Percentiles rank a stretch among this genome's conserved stretches.
Conservation (phyloP, 2,113 vertebrate species). For the Microtus richardsoni region DNA sequence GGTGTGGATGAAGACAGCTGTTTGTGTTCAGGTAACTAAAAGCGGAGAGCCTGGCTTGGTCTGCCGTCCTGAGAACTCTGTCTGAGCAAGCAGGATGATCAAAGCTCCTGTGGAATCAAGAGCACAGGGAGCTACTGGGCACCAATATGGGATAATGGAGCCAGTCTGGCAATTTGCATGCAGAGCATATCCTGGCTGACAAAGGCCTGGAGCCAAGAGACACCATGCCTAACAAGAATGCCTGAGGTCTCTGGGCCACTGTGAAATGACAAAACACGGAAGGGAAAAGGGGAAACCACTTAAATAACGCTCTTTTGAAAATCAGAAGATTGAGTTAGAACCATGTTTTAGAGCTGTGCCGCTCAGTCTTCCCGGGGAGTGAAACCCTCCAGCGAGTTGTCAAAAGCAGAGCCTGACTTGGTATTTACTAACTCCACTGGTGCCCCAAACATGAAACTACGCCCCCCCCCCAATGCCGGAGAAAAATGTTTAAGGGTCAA, state of each 20-base stretch:
- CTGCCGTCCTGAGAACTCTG: too few relatives aligned
- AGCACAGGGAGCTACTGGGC: too few relatives aligned
- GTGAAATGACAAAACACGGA: neutral
- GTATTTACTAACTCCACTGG: neutral
- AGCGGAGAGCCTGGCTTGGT: neutral
- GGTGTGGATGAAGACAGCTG: neutral
- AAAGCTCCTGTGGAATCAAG: neutral
- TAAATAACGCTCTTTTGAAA: neutral
- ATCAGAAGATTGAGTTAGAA: neutral
- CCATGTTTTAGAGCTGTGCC: neutral
- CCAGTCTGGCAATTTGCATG: neutral
- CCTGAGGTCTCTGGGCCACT: too few relatives aligned
- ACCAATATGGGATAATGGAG: neutral
- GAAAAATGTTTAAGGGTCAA: neutral
- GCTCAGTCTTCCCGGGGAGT: neutral
- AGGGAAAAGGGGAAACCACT: neutral
- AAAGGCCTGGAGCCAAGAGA: neutral
- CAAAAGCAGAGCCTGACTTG: neutral
- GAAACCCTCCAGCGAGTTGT: neutral
- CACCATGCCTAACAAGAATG: neutral
- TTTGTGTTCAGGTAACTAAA: neutral
- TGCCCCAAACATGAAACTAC: neutral
- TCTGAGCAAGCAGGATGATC: neutral
- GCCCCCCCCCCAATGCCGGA: neutral
- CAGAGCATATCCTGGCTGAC: neutral